Conservation (phyloP, 1,140 invertebrate genomes). For the Prorops nasuta region DNA sequence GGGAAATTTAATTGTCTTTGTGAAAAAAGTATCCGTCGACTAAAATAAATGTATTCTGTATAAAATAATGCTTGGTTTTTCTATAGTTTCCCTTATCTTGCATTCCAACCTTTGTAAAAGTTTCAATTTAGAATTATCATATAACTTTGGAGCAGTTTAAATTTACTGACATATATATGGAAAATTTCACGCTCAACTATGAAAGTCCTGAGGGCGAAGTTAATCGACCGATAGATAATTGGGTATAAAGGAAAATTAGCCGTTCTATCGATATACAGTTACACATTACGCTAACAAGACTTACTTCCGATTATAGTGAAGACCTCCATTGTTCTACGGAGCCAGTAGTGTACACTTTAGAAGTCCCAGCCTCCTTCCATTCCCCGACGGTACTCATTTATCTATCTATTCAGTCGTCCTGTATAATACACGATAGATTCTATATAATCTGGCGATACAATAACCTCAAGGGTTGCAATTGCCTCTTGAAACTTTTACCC, state of each 20-base stretch:
- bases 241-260: constrained; percentile 45
- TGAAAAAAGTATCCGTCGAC: too few species aligned
- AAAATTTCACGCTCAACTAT: too few species aligned
- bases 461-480: constrained; percentile 17
- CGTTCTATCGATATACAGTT: constrained; percentile 46
- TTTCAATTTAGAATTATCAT: too few species aligned
- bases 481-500: constrained; percentile 11
- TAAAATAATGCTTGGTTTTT: too few species aligned
- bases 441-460: constrained; percentile 32
- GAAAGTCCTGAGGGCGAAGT: too few species aligned
- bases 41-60: too few species aligned
- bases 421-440: constrained; percentile 38
- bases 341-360: constrained; percentile 22
- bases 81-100: too few species aligned
- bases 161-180: too few species aligned
- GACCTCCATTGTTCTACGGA: constrained; percentile 29
- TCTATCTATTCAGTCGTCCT: constrained; percentile 31
- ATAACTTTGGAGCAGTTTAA: too few species aligned
- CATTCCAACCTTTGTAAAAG: too few species aligned
- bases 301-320: constrained; percentile 49
- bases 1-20: too few species aligned
- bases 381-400: constrained; percentile 31
- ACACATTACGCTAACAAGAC: constrained; percentile 52
- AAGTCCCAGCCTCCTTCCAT: constrained; percentile 18
- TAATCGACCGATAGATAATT: constrained; percentile 32